These are phyloP conservation scores for Drosophila athabasca DNA, from an alignment of 1,140 invertebrate genomes.

Conservation along the genomic window DNA sequence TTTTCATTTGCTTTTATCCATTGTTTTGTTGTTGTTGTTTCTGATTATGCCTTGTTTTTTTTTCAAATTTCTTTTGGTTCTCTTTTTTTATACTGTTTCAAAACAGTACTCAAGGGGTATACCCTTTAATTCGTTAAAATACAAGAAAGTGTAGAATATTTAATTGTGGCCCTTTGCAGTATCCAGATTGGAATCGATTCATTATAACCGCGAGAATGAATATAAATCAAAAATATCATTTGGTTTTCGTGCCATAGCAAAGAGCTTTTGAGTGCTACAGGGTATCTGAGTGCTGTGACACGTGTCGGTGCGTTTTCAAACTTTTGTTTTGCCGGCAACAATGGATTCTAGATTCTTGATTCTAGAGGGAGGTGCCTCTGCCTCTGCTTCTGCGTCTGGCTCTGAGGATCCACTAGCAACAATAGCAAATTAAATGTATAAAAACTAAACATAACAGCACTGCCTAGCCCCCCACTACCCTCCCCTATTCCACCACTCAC, in stretches of 20 bases:
- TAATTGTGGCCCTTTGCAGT: no score
- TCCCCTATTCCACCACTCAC: no score
- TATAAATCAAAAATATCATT: not conserved
- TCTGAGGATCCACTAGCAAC: constrained; percentile 38
- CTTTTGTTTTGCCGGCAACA: constrained; percentile 72
- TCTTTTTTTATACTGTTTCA: no score
- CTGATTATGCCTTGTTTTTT: constrained; percentile 55
- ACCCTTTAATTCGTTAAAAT: no score
- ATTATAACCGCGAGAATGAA: no score
- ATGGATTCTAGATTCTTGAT: constrained; percentile 30
- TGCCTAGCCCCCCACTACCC: constrained; percentile 27
- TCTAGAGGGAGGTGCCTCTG: constrained; percentile 5
- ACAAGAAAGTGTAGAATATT: no score
- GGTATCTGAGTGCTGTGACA: no score
- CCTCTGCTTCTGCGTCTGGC: not conserved
- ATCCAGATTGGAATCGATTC: no score
- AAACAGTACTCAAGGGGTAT: no score
- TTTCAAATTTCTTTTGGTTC: constrained; percentile 15
- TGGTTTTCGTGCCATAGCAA: not conserved
- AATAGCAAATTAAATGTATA: constrained; percentile 69
- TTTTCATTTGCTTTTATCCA: constrained; percentile 40
- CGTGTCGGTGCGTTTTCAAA: no score
- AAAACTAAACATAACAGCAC: constrained; percentile 71
- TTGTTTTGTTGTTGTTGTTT: constrained; percentile 36
- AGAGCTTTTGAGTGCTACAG: no score